These are phyloP conservation scores for Ceratina japonica DNA, from an alignment of 1,140 invertebrate genomes.

Conservation along the genomic window DNA sequence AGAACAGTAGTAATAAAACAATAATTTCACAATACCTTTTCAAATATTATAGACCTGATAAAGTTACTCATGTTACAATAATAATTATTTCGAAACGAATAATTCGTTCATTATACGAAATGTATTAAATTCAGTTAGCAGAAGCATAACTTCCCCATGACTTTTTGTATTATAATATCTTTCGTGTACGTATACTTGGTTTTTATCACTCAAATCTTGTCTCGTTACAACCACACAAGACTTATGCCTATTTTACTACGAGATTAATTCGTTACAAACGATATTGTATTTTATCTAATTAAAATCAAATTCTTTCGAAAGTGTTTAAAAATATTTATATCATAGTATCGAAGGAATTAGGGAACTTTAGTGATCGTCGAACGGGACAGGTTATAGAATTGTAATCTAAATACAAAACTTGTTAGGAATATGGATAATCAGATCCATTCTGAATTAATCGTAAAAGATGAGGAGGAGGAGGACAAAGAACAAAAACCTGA, in stretches of 20 bases:
- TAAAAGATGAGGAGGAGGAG: constrained; percentile 63
- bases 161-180: background rate
- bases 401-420: background rate
- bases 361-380: background rate
- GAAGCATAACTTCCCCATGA: too few relatives aligned
- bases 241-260: too few relatives aligned
- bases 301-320: background rate
- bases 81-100: too few relatives aligned
- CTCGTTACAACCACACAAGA: too few relatives aligned
- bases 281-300: background rate
- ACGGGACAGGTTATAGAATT: background rate
- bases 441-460: constrained; percentile 59
- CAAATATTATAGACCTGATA: too few relatives aligned
- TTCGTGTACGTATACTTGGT: background rate
- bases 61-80: too few relatives aligned
- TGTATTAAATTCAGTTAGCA: too few relatives aligned
- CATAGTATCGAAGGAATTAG: background rate
- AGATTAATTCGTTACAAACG: background rate
- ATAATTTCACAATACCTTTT: too few relatives aligned
- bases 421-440: constrained; percentile 51
- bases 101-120: too few relatives aligned
- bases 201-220: background rate
- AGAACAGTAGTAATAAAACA: too few relatives aligned
- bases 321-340: background rate
- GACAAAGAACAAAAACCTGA: constrained; percentile 48